Evolutionary conservation across 2,113 vertebrate species (phyloP).

Genomic region (Chlorodrepanis virens): DNA sequence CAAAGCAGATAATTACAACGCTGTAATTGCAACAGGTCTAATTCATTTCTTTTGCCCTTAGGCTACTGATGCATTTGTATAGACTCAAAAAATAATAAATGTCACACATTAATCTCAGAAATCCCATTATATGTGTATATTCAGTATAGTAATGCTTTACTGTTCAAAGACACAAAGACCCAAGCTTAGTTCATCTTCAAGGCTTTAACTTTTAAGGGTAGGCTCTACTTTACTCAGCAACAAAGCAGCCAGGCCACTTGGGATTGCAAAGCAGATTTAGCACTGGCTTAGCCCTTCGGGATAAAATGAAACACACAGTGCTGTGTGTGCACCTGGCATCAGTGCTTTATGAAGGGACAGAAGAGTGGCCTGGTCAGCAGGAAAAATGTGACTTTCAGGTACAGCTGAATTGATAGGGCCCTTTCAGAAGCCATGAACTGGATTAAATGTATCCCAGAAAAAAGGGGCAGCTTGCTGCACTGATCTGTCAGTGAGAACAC

Average conservation of each 20-base stretch:
- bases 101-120: not conserved
- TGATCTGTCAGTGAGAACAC: not conserved
- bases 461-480: not conserved
- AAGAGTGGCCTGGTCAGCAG: not conserved
- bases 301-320: fast-evolving
- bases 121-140: not conserved
- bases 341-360: not conserved
- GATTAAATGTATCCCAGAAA: not conserved
- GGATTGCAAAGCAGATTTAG: not conserved
- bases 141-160: not conserved
- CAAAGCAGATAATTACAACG: not conserved
- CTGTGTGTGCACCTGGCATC: not conserved
- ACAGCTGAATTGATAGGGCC: not conserved
- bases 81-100: not conserved
- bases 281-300: not conserved
- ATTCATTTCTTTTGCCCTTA: not conserved
- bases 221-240: not conserved
- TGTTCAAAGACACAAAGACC: not conserved
- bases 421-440: not conserved
- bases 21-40: not conserved
- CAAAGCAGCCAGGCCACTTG: not conserved
- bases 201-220: not conserved
- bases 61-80: not conserved
- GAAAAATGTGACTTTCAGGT: not conserved
- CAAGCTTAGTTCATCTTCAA: not conserved